Evolutionary conservation across 2,113 vertebrate species (phyloP), one percentile per base, ranked within the genome.

Genomic region (Urocitellus parryii): DNA sequence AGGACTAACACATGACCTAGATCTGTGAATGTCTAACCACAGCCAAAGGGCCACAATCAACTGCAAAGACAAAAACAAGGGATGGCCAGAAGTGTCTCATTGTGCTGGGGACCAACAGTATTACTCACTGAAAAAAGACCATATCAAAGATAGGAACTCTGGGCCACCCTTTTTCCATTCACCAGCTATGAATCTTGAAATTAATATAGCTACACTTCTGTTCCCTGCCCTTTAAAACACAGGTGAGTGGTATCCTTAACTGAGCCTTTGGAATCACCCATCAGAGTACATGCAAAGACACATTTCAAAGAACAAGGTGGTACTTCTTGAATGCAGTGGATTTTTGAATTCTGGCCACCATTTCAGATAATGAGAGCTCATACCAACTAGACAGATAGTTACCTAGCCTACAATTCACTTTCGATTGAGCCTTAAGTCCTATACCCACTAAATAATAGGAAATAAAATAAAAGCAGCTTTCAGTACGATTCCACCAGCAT

Each of bases 21-120:
- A n/a, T n/a, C 34, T 24, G 4, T 27, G 14, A 61, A 45, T 16
- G 22, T 17, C 14, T 32, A n/a, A 12, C 34, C 10, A 0, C 1
- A n/a, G 12, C 48, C 4, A 0, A 7, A 89, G 39, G 29, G 32
- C 61, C 34, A 85, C 4, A 8, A 61, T 5, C 5, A 25, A 32
- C 51, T 1, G 9, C 25, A 80, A 79, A 78, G 68, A 58, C 48
- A 8, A 22, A 34, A n/a, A 16, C 22, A 63, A 80, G 22, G 25
- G 24, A 45, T 34, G 29, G 1, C 14, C 42, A 34, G n/a, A 27
- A 39, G 73, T 48, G 24, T 8, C 0, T 0, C 6, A 27, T 13
- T 17, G 67, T 20, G 29, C 5, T 56, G 12, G 2, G 37, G 10
- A 48, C 29, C 61, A 11, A 53, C 1, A 56, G 5, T 13, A 0